phyloP scores from a whole-genome alignment of 2,888 invertebrate species.

The Schizaphis graminum region DNA sequence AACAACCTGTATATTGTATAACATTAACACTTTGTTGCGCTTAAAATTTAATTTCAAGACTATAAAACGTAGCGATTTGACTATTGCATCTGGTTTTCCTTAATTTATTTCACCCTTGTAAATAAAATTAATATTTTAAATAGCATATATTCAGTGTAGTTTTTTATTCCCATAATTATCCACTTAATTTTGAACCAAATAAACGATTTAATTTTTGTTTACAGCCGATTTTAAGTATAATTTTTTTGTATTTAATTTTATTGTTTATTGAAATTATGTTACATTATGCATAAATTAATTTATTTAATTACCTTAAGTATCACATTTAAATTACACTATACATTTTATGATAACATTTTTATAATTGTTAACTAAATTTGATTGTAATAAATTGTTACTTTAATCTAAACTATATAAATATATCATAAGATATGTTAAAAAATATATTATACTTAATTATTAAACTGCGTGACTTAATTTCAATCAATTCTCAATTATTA shows the following conservation, averaged over 20 bases:
- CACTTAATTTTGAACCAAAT: background rate
- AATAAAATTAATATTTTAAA: slow-evolving; percentile 34
- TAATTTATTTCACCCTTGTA: background rate
- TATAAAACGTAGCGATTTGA: slow-evolving; percentile 49
- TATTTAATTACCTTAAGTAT: background rate
- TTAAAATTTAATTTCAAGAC: slow-evolving; percentile 52
- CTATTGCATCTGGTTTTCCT: slow-evolving; percentile 44
- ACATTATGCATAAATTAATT: background rate
- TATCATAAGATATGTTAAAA: background rate
- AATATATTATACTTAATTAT: background rate
- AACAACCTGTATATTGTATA: slow-evolving; percentile 55
- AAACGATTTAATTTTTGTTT: background rate
- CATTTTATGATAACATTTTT: background rate
- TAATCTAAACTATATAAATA: background rate
- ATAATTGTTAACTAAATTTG: background rate
- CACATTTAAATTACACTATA: background rate
- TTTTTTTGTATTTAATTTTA: background rate
- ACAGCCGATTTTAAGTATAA: background rate
- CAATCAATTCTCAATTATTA: background rate
- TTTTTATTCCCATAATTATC: background rate
- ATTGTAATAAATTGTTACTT: background rate
- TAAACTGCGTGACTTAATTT: background rate
- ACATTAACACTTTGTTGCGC: slow-evolving; percentile 49
- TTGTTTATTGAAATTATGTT: background rate
- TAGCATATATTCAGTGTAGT: background rate